Base-by-base conservation (phyloP, 2,888 invertebrate genomes). In the Phorcus lineatus region DNA sequence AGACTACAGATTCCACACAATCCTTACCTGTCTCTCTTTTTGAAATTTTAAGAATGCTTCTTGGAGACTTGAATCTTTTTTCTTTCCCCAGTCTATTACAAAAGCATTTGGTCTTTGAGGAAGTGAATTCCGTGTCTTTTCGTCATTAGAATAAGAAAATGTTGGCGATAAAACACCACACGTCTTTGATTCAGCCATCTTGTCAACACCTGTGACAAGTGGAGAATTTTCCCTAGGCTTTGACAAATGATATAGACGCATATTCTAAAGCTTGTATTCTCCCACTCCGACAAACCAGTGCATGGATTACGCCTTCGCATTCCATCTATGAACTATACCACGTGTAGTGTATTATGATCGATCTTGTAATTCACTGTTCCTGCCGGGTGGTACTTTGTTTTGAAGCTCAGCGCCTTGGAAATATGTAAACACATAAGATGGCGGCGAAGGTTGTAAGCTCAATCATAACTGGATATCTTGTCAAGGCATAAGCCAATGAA, bases 1-100 rank as follows among this genome's bases (percentile, higher is more conserved):
- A 22, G 9, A 77, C 24, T 40, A n/a, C 28, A 22, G 70, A 28
- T 52, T 54, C 40, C 24, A 54, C 17, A 17, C 16, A 19, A 24
- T 19, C 74, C 85, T 83, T 85, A 85, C 85, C 85, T 85, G 84
- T 53, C 82, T 79, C 53, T 80, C 82, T 77, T 82, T 84, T 53
- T 80, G 77, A 74, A 83, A 84, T 36, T 83, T 80, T 76, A 83
- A 67, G 77, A 84, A 82, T 22, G 82, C 80, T 36, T 84, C 83
- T 53, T 85, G 85, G 2, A 84, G 76, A 55, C 75, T 82, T 31
- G 40, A 74, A 17, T 76, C 77, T 80, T 76, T 79, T 28, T 79
- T 52, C 80, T 54, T 52, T 11, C 70, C 79, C 36, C 77, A 76
- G 66, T 78, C 79, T 74, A 82, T 74, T n/a, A 81, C 83, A 78